Evolutionary conservation across 2,888 invertebrate genomes (phyloP).

Genomic region (Tyria jacobaeae): DNA sequence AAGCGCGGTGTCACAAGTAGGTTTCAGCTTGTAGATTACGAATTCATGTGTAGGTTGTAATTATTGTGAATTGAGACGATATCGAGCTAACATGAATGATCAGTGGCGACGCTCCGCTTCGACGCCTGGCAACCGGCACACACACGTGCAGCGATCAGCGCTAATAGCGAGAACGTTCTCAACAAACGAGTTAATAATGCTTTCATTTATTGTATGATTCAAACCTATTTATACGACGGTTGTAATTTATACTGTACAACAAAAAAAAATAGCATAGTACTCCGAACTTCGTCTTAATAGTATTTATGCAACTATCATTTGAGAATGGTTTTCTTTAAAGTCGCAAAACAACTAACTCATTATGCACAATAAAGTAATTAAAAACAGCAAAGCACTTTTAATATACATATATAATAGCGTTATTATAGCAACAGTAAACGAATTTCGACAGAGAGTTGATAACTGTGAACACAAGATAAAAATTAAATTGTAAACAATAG

Average conservation of each 20-base stretch:
- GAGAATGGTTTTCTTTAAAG: conserved; percentile 3
- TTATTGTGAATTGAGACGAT: conserved; percentile 66
- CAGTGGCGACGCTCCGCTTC: conserved; percentile 70
- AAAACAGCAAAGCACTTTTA: conserved; percentile 27
- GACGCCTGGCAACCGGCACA: conserved; percentile 73
- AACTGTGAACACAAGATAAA: conserved; percentile 76
- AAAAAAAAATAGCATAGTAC: conserved; percentile 37
- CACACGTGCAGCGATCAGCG: conserved; percentile 73
- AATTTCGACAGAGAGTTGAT: conserved; percentile 77
- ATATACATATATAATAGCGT: conserved; percentile 44
- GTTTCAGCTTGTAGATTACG: conserved; percentile 57
- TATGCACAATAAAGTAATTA: conserved; percentile 28
- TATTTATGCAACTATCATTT: conserved; percentile 24
- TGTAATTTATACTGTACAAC: conserved; percentile 41
- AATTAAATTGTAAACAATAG: conserved; percentile 81
- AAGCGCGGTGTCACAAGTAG: conserved; percentile 50
- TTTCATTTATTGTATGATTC: conserved; percentile 60
- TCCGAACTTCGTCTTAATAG: conserved; percentile 12
- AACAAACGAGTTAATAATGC: conserved; percentile 66
- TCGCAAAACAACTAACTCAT: conserved; percentile 18
- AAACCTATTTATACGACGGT: conserved; percentile 47
- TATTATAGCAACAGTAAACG: conserved; percentile 77
- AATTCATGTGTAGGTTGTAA: conserved; percentile 63
- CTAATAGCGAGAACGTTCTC: conserved; percentile 62
- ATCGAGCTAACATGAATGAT: conserved; percentile 75